phyloP scores from a whole-genome alignment of 2,888 invertebrate species.

The Leucozona laternaria region DNA sequence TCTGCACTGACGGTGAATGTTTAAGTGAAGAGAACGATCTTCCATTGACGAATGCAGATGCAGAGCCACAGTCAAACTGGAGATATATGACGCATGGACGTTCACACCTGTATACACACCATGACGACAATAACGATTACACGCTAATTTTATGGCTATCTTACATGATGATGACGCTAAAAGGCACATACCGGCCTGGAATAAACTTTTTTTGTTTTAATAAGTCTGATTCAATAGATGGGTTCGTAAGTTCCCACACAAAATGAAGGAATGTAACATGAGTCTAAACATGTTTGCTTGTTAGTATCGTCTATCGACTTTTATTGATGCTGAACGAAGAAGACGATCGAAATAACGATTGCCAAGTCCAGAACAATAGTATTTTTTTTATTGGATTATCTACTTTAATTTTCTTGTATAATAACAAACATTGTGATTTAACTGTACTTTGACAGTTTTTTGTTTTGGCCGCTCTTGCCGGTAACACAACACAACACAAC shows the following conservation, averaged over 20 bases:
- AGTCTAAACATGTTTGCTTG: neutral
- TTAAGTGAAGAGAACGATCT: neutral
- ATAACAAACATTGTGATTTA: constrained; percentile 20
- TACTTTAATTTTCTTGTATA: neutral
- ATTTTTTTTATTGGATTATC: neutral
- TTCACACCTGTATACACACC: neutral
- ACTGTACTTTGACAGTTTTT: constrained; percentile 8
- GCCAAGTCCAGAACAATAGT: neutral
- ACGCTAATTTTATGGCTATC: neutral
- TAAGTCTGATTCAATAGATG: neutral
- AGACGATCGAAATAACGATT: neutral
- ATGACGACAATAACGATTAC: neutral
- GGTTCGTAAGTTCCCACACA: constrained; percentile 4
- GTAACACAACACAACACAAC: neutral
- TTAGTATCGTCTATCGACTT: too few relatives aligned
- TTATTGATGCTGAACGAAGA: neutral
- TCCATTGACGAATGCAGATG: neutral
- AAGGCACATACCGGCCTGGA: neutral
- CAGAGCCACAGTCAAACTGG: neutral
- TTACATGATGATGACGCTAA: neutral
- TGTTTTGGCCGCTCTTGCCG: neutral
- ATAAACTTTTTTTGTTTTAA: neutral
- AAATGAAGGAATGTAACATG: neutral
- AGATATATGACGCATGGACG: constrained; percentile 10
- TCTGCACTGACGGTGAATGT: neutral